Evolutionary conservation across 2,888 invertebrate species (phyloP).

Genomic region (Drosophila yooni): DNA sequence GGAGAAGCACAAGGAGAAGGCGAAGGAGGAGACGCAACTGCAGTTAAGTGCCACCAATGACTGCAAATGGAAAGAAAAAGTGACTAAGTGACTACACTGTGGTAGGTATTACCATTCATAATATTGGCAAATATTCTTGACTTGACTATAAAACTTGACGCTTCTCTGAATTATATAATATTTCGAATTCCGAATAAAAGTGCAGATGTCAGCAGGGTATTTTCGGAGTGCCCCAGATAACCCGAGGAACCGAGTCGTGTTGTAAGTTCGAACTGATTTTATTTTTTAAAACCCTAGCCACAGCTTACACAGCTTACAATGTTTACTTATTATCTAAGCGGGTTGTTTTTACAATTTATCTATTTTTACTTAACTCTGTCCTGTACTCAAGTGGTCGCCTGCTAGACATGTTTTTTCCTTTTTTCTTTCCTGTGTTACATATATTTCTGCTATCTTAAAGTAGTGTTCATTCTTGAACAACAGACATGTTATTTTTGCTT

Average conservation of each 20-base stretch:
- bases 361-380: no score
- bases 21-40: slow-evolving; percentile 11
- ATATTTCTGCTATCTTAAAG: no score
- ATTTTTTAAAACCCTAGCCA: no score
- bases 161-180: no score
- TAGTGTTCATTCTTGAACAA: background rate
- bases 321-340: no score
- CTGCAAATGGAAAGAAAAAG: slow-evolving; percentile 55
- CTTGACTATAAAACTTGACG: background rate
- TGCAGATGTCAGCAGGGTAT: background rate
- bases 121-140: slow-evolving; percentile 10
- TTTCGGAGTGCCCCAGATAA: background rate
- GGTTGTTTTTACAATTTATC: no score
- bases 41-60: slow-evolving; percentile 65
- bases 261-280: no score
- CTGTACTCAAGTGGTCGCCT: no score
- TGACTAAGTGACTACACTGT: slow-evolving; percentile 34
- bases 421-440: no score
- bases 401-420: no score
- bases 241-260: no score
- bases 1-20: background rate
- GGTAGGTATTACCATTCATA: slow-evolving; percentile 13
- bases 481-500: background rate
- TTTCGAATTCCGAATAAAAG: background rate
- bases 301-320: no score